A percentile compares a stretch with the other conserved stretches of the same genome.
These are phyloP conservation scores for Perca flavescens DNA, from an alignment of 2,113 vertebrate genomes.

Conservation along the genomic window DNA sequence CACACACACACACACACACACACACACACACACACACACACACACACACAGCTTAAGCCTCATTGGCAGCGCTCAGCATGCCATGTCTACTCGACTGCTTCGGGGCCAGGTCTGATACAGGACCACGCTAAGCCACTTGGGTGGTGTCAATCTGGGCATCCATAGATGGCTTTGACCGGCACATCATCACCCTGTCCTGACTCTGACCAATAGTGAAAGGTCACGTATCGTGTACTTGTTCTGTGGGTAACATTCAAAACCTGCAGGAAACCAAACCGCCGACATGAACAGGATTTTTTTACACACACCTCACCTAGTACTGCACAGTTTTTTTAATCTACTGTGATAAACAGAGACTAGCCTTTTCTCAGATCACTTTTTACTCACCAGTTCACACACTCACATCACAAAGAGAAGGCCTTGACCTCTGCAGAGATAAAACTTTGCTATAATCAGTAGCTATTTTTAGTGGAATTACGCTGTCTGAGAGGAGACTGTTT, in stretches of 20 bases:
- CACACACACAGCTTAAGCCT: slow-evolving; percentile 45
- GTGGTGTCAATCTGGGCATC: slow-evolving; percentile 49
- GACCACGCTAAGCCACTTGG: slow-evolving; percentile 49
- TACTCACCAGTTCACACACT: slow-evolving; percentile 5
- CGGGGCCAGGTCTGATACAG: slow-evolving; percentile 38
- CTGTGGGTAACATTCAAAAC: slow-evolving; percentile 61
- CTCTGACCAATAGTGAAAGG: slow-evolving; percentile 54
- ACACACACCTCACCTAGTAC: neutral
- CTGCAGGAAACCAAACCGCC: slow-evolving; percentile 9
- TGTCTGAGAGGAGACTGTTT: slow-evolving; percentile 31
- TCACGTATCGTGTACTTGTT: slow-evolving; percentile 61
- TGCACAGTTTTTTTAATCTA: neutral
- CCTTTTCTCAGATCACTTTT: slow-evolving; percentile 18
- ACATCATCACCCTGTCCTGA: slow-evolving; percentile 34
- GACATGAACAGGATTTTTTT: slow-evolving; percentile 3
- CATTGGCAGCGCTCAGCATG: slow-evolving; percentile 48
- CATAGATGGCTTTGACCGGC: slow-evolving; percentile 47
- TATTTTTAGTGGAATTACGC: slow-evolving; percentile 54
- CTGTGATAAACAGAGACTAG: neutral
- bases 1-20: slow-evolving; percentile 11
- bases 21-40: slow-evolving; percentile 14
- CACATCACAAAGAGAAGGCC: slow-evolving; percentile 14
- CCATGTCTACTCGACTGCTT: slow-evolving; percentile 34
- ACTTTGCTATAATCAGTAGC: slow-evolving; percentile 47
- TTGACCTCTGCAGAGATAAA: slow-evolving; percentile 22